Conservation (phyloP, 2,113 vertebrate genomes). For the Sardina pilchardus region DNA sequence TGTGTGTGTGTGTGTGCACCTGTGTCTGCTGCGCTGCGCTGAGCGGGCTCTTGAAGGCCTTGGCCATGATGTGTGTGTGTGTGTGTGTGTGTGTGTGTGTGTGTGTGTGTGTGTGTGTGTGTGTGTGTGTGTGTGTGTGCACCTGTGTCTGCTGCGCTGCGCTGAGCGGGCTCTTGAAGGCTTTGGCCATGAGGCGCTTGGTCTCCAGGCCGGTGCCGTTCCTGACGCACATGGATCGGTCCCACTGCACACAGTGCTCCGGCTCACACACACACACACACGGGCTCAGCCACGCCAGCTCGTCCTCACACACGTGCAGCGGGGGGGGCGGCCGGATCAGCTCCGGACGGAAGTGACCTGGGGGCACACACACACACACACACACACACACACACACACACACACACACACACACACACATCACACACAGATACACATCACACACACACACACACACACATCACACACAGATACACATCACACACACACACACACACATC, state of each 20-base stretch:
- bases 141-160: constrained; percentile 95
- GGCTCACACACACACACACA: constrained; percentile 79
- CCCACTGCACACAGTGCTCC: constrained; percentile 91
- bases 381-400: too few species aligned
- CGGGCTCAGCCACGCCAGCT: constrained; percentile 93
- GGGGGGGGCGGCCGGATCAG: constrained; percentile 93
- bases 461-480: too few species aligned
- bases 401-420: too few species aligned
- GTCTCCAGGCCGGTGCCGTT: constrained; percentile 95
- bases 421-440: too few species aligned
- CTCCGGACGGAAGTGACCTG: constrained; percentile 96
- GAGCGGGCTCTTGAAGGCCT: constrained; percentile 97
- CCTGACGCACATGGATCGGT: constrained; percentile 96
- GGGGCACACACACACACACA: too few species aligned
- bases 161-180: constrained; percentile 96
- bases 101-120: background rate
- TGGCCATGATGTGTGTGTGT: constrained; percentile 96
- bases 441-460: too few species aligned
- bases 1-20: constrained; percentile 63
- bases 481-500: too few species aligned
- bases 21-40: constrained; percentile 93
- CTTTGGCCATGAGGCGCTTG: constrained; percentile 97
- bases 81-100: constrained; percentile 66
- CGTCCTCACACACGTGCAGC: constrained; percentile 93
- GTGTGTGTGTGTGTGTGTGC: background rate